Evolutionary conservation across 2,888 invertebrate species (phyloP).

Genomic region (Timema cristinae): DNA sequence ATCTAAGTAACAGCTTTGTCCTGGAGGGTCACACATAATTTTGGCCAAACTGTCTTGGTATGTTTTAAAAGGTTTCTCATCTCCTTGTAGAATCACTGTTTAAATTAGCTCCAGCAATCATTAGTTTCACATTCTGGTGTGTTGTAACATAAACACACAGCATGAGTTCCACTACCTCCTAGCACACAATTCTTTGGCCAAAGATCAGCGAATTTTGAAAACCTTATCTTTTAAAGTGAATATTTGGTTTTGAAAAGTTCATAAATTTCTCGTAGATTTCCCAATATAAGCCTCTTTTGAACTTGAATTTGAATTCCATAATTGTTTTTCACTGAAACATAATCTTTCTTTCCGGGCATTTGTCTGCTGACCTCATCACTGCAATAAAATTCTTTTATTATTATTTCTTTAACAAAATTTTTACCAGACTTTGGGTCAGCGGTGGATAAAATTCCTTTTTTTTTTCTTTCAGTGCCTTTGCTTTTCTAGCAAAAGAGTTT

Average conservation of each 20-base stretch:
- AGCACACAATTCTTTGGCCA: background rate
- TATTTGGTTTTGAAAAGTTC: constrained; percentile 1
- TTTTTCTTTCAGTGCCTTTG: too few relatives aligned
- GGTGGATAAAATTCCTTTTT: too few relatives aligned
- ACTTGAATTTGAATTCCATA: too few relatives aligned
- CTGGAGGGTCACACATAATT: constrained; percentile 4
- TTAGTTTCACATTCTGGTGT: too few relatives aligned
- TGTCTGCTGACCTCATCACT: too few relatives aligned
- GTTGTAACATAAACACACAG: background rate
- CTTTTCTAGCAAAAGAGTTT: too few relatives aligned
- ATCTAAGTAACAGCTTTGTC: background rate
- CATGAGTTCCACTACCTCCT: constrained; percentile 9
- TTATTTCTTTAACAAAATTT: too few relatives aligned
- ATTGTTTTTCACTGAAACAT: too few relatives aligned
- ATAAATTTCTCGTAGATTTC: background rate
- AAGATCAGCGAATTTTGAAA: background rate
- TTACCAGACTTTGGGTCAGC: too few relatives aligned
- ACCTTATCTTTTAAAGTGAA: background rate
- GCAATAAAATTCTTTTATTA: too few relatives aligned
- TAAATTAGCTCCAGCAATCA: background rate
- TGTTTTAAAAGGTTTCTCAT: background rate
- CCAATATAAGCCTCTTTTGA: too few relatives aligned
- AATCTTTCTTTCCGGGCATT: too few relatives aligned
- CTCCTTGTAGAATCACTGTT: background rate
- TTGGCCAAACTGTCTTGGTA: background rate